Percentiles rank a stretch among this genome's conserved stretches.
phyloP scores from a whole-genome alignment of 2,888 invertebrate species.

The Ischnura elegans region DNA sequence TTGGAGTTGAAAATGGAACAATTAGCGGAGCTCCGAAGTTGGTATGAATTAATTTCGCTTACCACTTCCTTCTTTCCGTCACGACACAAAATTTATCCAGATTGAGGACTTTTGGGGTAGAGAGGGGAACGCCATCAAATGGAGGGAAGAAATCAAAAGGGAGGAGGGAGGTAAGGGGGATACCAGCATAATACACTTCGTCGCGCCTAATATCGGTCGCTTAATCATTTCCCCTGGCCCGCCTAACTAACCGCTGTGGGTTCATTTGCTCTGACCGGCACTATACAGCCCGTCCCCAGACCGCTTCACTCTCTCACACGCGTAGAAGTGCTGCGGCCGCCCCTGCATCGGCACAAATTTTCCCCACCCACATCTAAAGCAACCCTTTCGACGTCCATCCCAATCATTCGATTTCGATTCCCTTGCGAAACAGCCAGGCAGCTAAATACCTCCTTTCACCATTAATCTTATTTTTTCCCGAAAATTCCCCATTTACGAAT shows the following conservation, averaged over 20 bases:
- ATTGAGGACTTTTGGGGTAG: not conserved
- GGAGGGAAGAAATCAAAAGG: not conserved
- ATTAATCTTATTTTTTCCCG: not conserved
- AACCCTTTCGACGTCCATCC: not conserved
- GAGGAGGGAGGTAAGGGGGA: not conserved
- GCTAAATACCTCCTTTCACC: not conserved
- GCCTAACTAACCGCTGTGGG: conserved; percentile 38
- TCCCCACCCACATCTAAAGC: not conserved
- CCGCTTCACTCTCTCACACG: not conserved
- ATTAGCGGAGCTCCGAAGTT: not conserved
- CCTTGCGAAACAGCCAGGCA: not conserved
- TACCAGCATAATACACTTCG: not conserved
- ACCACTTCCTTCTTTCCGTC: not conserved
- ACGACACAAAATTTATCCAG: not conserved
- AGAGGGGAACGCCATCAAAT: not conserved
- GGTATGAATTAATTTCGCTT: not conserved
- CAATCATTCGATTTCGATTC: not conserved
- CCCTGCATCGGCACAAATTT: conserved; percentile 4
- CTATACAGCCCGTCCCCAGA: not conserved
- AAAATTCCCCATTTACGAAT: conserved; percentile 11
- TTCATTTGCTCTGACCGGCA: not conserved
- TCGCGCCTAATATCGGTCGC: conserved; percentile 37
- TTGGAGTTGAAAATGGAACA: not conserved
- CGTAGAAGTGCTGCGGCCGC: not conserved
- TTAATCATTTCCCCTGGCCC: conserved; percentile 22